Percentiles rank a stretch among this genome's conserved stretches.
Evolutionary conservation across 2,888 invertebrate species (phyloP).

Genomic region (Drosophila nigritarsus): DNA sequence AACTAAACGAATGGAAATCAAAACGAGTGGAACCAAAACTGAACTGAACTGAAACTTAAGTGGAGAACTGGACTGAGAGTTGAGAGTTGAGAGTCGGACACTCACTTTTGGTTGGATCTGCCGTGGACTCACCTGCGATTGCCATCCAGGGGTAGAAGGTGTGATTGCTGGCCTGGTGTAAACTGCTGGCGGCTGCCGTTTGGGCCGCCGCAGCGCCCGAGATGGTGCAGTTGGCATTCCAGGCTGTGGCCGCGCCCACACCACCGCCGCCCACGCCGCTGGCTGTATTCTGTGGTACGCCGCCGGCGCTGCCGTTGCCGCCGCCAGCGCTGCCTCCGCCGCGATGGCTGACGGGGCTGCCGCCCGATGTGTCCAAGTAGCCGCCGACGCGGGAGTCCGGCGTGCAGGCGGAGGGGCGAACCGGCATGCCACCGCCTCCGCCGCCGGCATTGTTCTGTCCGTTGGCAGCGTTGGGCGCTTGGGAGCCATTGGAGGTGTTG

Average conservation of each 20-base stretch:
- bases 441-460: slow-evolving; percentile 86
- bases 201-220: slow-evolving; percentile 91
- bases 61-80: slow-evolving; percentile 6
- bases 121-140: slow-evolving; percentile 94
- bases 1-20: not conserved
- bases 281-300: slow-evolving; percentile 88
- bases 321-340: slow-evolving; percentile 88
- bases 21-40: slow-evolving; percentile 17
- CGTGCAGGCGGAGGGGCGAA: slow-evolving; percentile 95
- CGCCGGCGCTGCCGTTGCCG: slow-evolving; percentile 84
- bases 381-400: slow-evolving; percentile 93
- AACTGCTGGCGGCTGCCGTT: slow-evolving; percentile 92
- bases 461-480: slow-evolving; percentile 85
- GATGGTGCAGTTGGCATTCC: slow-evolving; percentile 95
- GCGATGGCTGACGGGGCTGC: slow-evolving; percentile 89
- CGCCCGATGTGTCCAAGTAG: slow-evolving; percentile 91
- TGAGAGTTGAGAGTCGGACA: slow-evolving; percentile 43
- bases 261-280: slow-evolving; percentile 87
- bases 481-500: slow-evolving; percentile 76
- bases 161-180: slow-evolving; percentile 95
- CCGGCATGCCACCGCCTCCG: slow-evolving; percentile 86
- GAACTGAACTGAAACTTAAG: slow-evolving; percentile 25
- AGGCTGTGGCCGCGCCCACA: slow-evolving; percentile 88
- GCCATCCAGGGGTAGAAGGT: slow-evolving; percentile 99
- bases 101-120: slow-evolving; percentile 79